Base-by-base conservation (phyloP, 2,113 vertebrate species). In the Malaclemys terrapin region DNA sequence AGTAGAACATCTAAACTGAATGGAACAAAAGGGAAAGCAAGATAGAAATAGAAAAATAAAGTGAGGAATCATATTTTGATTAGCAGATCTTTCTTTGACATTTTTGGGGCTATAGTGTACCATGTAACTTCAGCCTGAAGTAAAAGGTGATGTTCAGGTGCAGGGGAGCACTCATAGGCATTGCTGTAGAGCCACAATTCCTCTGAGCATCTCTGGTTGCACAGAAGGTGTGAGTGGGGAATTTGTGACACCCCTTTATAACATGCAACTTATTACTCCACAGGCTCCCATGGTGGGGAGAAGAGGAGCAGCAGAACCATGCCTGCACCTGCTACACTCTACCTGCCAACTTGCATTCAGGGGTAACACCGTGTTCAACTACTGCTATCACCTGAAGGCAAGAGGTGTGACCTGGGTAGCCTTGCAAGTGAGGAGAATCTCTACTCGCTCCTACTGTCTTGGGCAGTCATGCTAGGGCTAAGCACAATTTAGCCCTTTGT, bases 271-370 rank as follows among this genome's bases (percentile, higher is more conserved):
- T 79, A 79, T 79, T 49, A 45, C 47, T 22, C 29, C 1, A 1
- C 1, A 72, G 57, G 27, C 16, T 5, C 50, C 42, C 0, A 0
- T 3, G 14, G 20, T 79, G 86, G 87, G 69, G 89, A 49, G 72
- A 4, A 86, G 80, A 75, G 57, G 11, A 84, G 38, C 17, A 87
- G 62, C 19, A 38, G 38, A 2, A 4, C 31, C 19, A 3, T 12
- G 12, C 75, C 24, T 85, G 69, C 10, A 76, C 20, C 25, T 80
- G 14, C 27, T 27, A 59, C 76, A 69, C 29, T 35, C 35, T 69
- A 20, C n/a, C 69, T 56, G 54, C 42, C 47, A 42, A 25, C 35
- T 62, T n/a, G 25, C 53, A 45, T 42, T 52, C n/a, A 72, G 65
- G 47, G 49, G 38, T 17, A 62, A n/a, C 0, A 2, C 72, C 20